phyloP scores from a whole-genome alignment of 2,888 invertebrate species.

The Meiosimyza decipiens region DNA sequence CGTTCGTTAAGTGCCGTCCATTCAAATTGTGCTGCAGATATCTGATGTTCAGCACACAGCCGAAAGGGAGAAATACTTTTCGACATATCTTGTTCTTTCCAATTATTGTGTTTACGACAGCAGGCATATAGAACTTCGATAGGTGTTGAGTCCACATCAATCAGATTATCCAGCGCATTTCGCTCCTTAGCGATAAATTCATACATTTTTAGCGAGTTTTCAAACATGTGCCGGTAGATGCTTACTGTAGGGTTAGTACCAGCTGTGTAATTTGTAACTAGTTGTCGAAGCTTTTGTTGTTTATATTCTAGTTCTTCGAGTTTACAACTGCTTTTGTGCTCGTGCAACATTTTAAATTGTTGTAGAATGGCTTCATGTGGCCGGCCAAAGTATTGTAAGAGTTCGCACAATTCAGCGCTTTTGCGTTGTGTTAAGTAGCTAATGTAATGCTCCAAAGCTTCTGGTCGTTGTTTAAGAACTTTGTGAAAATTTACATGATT shows the following conservation, averaged over 20 bases:
- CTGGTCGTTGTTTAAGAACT: constrained; percentile 75
- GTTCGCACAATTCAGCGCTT: constrained; percentile 73
- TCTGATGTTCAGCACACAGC: constrained; percentile 65
- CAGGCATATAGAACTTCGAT: constrained; percentile 61
- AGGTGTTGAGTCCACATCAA: constrained; percentile 54
- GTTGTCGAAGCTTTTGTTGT: constrained; percentile 54
- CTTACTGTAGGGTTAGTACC: constrained; percentile 47
- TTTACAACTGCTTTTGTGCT: constrained; percentile 18
- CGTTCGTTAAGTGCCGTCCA: constrained; percentile 75
- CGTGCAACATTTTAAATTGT: constrained; percentile 64
- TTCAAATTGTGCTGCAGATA: constrained; percentile 74
- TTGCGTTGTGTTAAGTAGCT: constrained; percentile 79
- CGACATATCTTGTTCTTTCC: constrained; percentile 60
- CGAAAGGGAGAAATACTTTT: constrained; percentile 57
- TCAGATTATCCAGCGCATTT: constrained; percentile 44
- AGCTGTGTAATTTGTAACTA: constrained; percentile 51
- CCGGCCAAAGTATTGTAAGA: constrained; percentile 78
- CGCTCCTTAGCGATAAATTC: constrained; percentile 54
- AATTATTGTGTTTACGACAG: constrained; percentile 60
- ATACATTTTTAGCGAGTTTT: constrained; percentile 55
- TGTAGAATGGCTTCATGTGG: constrained; percentile 73
- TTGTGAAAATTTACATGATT: constrained; percentile 78
- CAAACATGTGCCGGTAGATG: constrained; percentile 60
- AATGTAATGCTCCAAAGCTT: constrained; percentile 80
- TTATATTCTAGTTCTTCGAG: constrained; percentile 56